These are phyloP conservation scores for Sitta europaea DNA, from an alignment of 2,113 vertebrate species.

Conservation along the genomic window DNA sequence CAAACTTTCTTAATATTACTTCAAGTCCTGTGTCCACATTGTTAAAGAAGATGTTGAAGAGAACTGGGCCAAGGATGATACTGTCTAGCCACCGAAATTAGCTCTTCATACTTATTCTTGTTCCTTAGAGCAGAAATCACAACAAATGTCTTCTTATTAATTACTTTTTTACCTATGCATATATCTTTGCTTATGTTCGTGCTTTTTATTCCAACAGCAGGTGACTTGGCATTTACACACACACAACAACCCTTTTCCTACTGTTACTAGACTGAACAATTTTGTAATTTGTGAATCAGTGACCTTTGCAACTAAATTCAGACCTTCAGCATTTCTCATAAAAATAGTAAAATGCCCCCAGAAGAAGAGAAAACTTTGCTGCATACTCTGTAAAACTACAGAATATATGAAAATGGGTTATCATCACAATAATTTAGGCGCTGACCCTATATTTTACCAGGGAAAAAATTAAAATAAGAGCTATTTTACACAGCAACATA, in stretches of 20 bases:
- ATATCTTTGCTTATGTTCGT: slow-evolving; percentile 16
- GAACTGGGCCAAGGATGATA: not conserved
- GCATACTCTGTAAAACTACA: not conserved
- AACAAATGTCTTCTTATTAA: slow-evolving; percentile 42
- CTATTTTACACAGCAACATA: not conserved
- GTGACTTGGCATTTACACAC: slow-evolving; percentile 59
- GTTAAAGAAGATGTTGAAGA: not conserved
- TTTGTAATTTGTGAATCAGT: slow-evolving; percentile 15
- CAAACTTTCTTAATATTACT: not conserved
- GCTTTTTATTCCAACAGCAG: slow-evolving; percentile 6
- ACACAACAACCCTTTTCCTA: slow-evolving; percentile 10
- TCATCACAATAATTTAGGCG: not conserved
- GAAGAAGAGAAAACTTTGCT: not conserved
- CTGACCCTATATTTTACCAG: not conserved
- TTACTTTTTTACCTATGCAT: slow-evolving; percentile 10
- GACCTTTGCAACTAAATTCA: slow-evolving; percentile 43
- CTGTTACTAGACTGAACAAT: slow-evolving; percentile 25
- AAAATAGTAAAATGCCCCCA: slow-evolving; percentile 18
- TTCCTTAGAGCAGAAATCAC: not conserved
- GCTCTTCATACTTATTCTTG: not conserved
- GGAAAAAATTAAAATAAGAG: not conserved
- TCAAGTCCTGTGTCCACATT: not conserved
- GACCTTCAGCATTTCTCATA: slow-evolving; percentile 8
- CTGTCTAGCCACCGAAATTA: not conserved
- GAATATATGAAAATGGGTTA: not conserved